Evolutionary conservation across 2,888 invertebrate genomes (phyloP).

Genomic region (Nomada lathburiana): DNA sequence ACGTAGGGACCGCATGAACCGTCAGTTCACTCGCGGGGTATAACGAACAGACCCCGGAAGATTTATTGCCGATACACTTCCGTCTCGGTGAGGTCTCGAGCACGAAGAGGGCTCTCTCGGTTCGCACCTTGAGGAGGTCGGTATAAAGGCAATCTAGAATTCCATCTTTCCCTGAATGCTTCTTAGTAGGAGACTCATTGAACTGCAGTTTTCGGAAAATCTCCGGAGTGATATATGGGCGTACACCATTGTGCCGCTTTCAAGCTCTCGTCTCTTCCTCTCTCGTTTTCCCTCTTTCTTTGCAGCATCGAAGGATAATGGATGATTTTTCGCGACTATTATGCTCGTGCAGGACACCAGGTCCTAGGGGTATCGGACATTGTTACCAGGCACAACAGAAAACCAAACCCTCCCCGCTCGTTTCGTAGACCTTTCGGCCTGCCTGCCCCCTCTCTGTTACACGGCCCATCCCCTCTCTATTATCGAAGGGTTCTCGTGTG

Average conservation of each 20-base stretch:
- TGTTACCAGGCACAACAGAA: slow-evolving; percentile 75
- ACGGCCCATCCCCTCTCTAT: slow-evolving; percentile 54
- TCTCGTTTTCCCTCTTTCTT: slow-evolving; percentile 32
- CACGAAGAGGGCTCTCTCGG: slow-evolving; percentile 33
- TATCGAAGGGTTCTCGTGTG: slow-evolving; percentile 78
- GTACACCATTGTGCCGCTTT: slow-evolving; percentile 77
- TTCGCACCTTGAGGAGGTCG: slow-evolving; percentile 40
- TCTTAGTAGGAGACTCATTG: slow-evolving; percentile 74
- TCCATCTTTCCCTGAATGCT: slow-evolving; percentile 61
- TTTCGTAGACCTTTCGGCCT: slow-evolving; percentile 35
- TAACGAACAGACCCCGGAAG: slow-evolving; percentile 17
- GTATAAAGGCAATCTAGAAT: slow-evolving; percentile 52
- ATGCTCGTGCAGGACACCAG: slow-evolving; percentile 74
- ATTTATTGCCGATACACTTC: slow-evolving; percentile 58
- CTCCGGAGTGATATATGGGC: slow-evolving; percentile 83
- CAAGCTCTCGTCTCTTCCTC: slow-evolving; percentile 57
- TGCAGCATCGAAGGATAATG: slow-evolving; percentile 78
- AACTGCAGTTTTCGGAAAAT: slow-evolving; percentile 81
- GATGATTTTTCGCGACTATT: slow-evolving; percentile 84
- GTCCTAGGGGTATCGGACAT: slow-evolving; percentile 72
- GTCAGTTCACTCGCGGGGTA: background rate
- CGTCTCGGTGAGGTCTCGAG: slow-evolving; percentile 38
- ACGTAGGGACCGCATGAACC: background rate
- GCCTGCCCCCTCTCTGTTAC: background rate
- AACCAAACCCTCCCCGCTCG: slow-evolving; percentile 56